Evolutionary conservation across 2,797 vertebrate genomes (phyloP).

Genomic region (Lutjanus campechanus): DNA sequence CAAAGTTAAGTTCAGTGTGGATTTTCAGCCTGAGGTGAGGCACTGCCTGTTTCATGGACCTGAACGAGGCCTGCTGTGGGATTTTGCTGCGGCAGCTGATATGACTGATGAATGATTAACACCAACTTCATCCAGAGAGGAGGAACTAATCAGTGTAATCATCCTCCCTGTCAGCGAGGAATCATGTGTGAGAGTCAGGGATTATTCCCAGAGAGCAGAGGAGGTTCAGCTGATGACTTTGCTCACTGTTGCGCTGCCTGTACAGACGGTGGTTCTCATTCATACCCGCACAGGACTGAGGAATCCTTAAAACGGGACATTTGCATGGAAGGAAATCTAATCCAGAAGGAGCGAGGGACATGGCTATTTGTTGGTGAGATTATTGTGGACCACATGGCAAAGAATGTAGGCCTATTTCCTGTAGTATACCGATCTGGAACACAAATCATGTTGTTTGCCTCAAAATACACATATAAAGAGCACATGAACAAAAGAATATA

Average conservation of each 20-base stretch:
- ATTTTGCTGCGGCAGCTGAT: constrained; percentile 3
- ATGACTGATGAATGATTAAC: constrained; percentile 24
- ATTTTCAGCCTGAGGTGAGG: not conserved
- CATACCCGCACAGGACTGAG: not conserved
- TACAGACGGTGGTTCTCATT: constrained; percentile 2
- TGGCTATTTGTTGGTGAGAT: not conserved
- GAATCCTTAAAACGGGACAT: not conserved
- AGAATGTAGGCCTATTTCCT: not conserved
- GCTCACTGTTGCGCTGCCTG: constrained; percentile 1
- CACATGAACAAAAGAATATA: constrained; percentile 45
- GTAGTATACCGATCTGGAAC: not conserved
- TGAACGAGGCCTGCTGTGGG: not conserved
- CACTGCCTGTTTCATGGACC: not conserved
- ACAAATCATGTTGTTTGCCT: not conserved
- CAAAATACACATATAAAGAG: constrained; percentile 30
- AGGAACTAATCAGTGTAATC: constrained; percentile 43
- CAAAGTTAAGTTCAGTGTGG: not conserved
- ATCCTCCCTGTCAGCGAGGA: constrained; percentile 14
- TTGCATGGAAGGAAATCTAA: not conserved
- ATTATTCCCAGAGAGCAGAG: constrained; percentile 25
- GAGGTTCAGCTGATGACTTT: constrained; percentile 13
- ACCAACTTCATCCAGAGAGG: constrained; percentile 14
- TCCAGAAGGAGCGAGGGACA: not conserved
- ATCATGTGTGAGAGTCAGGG: constrained; percentile 16
- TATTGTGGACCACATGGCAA: not conserved